Evolutionary conservation across 2,113 vertebrate species (phyloP).

Genomic region (Oenanthe melanoleuca): DNA sequence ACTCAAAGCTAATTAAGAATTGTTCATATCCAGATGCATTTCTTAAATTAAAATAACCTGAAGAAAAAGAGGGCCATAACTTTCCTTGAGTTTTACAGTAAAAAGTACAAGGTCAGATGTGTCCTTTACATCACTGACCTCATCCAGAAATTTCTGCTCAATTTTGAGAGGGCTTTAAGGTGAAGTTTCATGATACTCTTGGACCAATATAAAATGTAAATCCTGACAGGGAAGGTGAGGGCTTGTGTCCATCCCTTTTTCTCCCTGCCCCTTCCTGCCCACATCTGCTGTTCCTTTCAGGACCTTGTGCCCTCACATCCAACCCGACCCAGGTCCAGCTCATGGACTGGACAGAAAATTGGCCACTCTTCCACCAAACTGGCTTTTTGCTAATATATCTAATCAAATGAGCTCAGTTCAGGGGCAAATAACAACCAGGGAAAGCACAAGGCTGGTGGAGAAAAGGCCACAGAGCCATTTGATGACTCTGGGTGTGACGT

Average conservation of each 20-base stretch:
- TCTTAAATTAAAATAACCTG: background rate
- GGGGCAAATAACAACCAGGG: background rate
- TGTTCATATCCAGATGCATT: background rate
- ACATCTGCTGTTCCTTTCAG: background rate
- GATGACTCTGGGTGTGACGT: rapidly evolving
- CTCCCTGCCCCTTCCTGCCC: background rate
- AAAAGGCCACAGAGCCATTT: background rate
- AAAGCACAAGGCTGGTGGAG: background rate
- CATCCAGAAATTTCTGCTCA: background rate
- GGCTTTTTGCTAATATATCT: background rate
- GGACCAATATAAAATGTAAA: background rate
- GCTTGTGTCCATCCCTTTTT: background rate
- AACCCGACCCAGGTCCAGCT: background rate
- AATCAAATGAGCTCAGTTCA: background rate
- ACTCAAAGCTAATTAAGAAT: background rate
- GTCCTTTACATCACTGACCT: background rate
- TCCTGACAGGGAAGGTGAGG: background rate
- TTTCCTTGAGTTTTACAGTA: background rate
- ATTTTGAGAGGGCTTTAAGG: background rate
- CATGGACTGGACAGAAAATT: background rate
- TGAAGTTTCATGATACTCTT: background rate
- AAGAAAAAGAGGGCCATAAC: background rate
- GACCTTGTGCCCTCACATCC: background rate
- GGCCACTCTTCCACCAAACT: background rate
- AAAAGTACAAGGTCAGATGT: background rate